Evolutionary conservation across 2,888 invertebrate species (phyloP), one percentile per base, ranked within the genome.

Genomic region (Rhingia campestris): DNA sequence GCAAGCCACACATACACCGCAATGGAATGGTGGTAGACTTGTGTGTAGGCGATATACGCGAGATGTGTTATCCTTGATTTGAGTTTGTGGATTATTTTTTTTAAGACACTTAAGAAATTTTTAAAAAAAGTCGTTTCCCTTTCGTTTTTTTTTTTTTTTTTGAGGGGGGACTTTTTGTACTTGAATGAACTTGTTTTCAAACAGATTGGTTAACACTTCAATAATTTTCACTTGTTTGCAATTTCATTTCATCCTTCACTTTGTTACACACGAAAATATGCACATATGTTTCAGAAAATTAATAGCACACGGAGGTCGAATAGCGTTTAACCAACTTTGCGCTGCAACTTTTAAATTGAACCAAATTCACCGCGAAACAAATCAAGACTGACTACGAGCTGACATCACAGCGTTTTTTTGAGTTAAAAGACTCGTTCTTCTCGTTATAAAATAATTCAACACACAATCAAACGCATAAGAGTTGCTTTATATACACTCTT

Each of bases 361-460:
- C 82, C 79, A 82, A 82, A 79, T 82, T 79, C 82, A 79, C 79
- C 79, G 80, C 84, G 84, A 79, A 80, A 80, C 84, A 84, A 84
- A 80, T 84, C 74, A 75, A 84, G 74, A 84, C 84, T 84, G 80
- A 80, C 80, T 73, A 70, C 58, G 53, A 54, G 59, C 84, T 84
- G 84, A 84, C 84, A 84, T 84, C 84, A 84, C 80, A 70, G 51
- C 14, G 32, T 66, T 58, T 74, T 39, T 72, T 63, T 66, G 64
- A 32, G 41, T 77, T 35, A 64, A 45, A 66, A 77, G 73, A 82
- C 82, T 82, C 79, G 82, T 82, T 82, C 82, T 82, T 82, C 82
- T 82, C 53, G 82, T 82, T 82, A 73, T 64, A 75, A 75, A 51
- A 43, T 73, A 45, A 74, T 63, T 64, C 61, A 59, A 72, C 67